A percentile compares a stretch with the other conserved stretches of the same genome.
These are phyloP conservation scores for Esox lucius DNA, from an alignment of 2,797 vertebrate species.

Conservation along the genomic window DNA sequence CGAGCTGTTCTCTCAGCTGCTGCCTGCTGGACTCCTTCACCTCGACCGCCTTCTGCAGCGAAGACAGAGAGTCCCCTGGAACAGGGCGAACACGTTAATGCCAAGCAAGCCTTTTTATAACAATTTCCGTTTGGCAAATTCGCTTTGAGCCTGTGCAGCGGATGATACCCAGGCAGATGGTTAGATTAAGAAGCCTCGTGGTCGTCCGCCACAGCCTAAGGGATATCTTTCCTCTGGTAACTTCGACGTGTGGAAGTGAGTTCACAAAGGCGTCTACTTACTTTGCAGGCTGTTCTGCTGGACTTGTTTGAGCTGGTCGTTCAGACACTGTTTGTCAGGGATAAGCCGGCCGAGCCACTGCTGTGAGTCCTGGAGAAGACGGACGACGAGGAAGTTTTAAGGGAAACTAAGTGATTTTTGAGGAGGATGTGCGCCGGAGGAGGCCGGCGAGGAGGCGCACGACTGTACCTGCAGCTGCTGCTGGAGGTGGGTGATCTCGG, in stretches of 20 bases:
- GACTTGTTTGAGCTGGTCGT: slow-evolving; percentile 94
- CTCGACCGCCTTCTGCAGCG: slow-evolving; percentile 90
- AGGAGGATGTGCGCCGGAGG: too few species aligned
- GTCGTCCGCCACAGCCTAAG: too few species aligned
- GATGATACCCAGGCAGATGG: not conserved
- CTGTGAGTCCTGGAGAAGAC: slow-evolving; percentile 85
- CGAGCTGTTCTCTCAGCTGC: slow-evolving; percentile 90
- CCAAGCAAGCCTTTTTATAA: not conserved
- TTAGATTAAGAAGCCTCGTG: too few species aligned
- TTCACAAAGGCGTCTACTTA: slow-evolving; percentile 68
- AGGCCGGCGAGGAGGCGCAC: too few species aligned
- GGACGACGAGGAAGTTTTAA: not conserved
- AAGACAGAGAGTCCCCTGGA: slow-evolving; percentile 91
- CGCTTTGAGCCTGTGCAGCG: not conserved
- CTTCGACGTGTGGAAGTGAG: not conserved
- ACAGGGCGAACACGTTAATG: slow-evolving; percentile 18
- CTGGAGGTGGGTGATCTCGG: slow-evolving; percentile 94
- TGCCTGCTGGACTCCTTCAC: slow-evolving; percentile 88
- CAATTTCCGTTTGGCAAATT: not conserved
- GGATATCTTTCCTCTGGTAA: too few species aligned
- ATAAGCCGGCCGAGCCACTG: slow-evolving; percentile 94
- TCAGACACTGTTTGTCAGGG: slow-evolving; percentile 94
- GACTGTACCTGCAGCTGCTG: slow-evolving; percentile 89
- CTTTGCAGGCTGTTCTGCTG: slow-evolving; percentile 95
- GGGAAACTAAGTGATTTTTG: not conserved